Percentiles rank a stretch among this genome's conserved stretches.
These are phyloP conservation scores for Drosophila setosimentum DNA, from an alignment of 2,888 invertebrate species.

Conservation along the genomic window DNA sequence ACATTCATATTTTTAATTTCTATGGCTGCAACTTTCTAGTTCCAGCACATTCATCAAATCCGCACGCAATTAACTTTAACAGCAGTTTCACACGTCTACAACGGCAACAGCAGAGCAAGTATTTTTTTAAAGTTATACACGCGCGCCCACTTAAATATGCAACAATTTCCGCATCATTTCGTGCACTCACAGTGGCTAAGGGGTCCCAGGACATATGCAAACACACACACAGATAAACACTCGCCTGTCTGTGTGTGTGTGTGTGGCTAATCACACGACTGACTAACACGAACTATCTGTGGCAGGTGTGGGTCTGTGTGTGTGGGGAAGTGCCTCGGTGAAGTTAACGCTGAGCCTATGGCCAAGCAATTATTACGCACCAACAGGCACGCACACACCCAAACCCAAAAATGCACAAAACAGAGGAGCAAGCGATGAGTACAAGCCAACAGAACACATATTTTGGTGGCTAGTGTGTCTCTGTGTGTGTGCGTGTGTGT, in stretches of 20 bases:
- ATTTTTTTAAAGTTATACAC: conserved; percentile 63
- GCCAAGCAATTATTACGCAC: conserved; percentile 77
- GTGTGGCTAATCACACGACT: conserved; percentile 73
- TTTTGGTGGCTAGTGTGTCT: conserved; percentile 36
- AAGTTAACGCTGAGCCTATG: conserved; percentile 61
- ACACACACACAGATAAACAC: conserved; percentile 1
- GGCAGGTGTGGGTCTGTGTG: conserved; percentile 40
- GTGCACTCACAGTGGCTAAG: conserved; percentile 34
- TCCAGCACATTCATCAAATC: not conserved
- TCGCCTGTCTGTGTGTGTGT: conserved; percentile 36
- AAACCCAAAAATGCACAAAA: conserved; percentile 7
- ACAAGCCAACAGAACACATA: conserved; percentile 59
- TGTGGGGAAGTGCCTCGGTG: conserved; percentile 31
- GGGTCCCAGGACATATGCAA: conserved; percentile 14
- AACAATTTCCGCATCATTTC: conserved; percentile 80
- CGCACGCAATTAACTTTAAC: conserved; percentile 20
- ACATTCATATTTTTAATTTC: not conserved
- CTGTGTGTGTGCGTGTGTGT: conserved; percentile 3
- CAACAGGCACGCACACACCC: conserved; percentile 45
- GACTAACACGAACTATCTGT: conserved; percentile 60
- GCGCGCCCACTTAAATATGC: conserved; percentile 77
- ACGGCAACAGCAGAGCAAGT: conserved; percentile 15
- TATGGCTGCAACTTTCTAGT: not conserved
- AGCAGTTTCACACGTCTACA: conserved; percentile 12
- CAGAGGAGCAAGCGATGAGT: conserved; percentile 7